Conservation (phyloP, 2,113 vertebrate genomes). For the Corythoichthys haematopterus region DNA sequence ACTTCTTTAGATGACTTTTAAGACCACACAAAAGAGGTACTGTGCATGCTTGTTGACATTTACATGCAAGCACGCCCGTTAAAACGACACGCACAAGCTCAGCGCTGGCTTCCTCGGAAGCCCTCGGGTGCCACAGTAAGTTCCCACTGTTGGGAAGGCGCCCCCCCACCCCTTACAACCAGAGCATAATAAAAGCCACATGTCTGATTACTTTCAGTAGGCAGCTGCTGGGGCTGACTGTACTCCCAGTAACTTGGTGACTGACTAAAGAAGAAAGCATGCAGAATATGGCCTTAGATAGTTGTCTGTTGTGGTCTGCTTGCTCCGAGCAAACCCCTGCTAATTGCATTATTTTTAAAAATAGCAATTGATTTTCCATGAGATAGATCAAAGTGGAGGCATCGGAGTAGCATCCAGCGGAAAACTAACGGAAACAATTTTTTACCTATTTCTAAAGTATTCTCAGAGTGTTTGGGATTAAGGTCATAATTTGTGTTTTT, state of each 20-base stretch:
- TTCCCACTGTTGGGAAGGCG: constrained; percentile 48
- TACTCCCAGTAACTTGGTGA: constrained; percentile 24
- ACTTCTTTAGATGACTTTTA: constrained; percentile 11
- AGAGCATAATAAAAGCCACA: constrained; percentile 69
- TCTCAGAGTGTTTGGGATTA: too few relatives aligned
- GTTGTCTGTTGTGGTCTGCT: constrained; percentile 19
- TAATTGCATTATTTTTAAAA: background rate
- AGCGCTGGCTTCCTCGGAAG: constrained; percentile 31
- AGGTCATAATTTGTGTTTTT: too few relatives aligned
- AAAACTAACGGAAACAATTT: too few relatives aligned
- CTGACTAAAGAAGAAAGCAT: constrained; percentile 22
- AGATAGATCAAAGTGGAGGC: too few relatives aligned
- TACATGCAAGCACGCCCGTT: constrained; percentile 1
- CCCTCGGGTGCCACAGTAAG: constrained; percentile 32
- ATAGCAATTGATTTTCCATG: too few relatives aligned
- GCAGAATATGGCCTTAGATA: constrained; percentile 36
- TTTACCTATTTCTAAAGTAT: too few relatives aligned
- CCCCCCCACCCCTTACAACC: constrained; percentile 57
- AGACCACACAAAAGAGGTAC: constrained; percentile 34
- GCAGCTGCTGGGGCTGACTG: constrained; percentile 31
- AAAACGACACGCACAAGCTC: constrained; percentile 26
- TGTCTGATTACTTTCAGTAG: constrained; percentile 69
- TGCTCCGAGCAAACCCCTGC: background rate
- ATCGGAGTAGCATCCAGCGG: too few relatives aligned
- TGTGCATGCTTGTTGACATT: constrained; percentile 9